These are phyloP conservation scores for Epistrophe grossulariae DNA, from an alignment of 2,888 invertebrate genomes.

Conservation along the genomic window DNA sequence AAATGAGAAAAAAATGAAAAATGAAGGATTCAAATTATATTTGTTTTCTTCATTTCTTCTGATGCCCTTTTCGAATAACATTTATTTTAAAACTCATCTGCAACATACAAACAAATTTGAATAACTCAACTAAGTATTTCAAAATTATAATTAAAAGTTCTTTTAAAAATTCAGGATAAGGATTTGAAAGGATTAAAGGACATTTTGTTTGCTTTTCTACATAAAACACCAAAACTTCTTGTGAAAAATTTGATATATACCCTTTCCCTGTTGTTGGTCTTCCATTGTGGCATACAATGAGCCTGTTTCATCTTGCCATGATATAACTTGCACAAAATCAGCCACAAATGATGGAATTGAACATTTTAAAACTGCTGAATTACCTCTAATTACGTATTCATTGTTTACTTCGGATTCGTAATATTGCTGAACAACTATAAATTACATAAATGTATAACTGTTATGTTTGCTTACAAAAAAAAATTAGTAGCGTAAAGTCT, in stretches of 20 bases:
- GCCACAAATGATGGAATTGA: conserved; percentile 90
- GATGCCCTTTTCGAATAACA: background rate
- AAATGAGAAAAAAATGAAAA: conserved; percentile 57
- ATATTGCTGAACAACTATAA: conserved; percentile 88
- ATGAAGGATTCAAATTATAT: background rate
- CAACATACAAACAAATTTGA: too few species aligned
- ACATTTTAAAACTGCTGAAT: conserved; percentile 89
- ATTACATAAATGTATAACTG: conserved; percentile 17
- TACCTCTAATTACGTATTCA: conserved; percentile 90
- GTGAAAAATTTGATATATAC: conserved; percentile 23
- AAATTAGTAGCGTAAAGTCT: conserved; percentile 12
- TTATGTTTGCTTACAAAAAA: conserved; percentile 47
- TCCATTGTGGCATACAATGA: conserved; percentile 82
- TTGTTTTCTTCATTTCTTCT: background rate
- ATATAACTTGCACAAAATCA: conserved; percentile 89
- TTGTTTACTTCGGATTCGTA: conserved; percentile 90
- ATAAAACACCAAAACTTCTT: background rate
- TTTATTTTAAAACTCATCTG: background rate
- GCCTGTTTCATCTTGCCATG: conserved; percentile 88
- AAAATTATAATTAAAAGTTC: background rate
- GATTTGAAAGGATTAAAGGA: conserved; percentile 4
- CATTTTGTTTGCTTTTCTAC: background rate
- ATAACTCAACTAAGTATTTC: background rate
- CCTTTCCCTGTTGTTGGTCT: conserved; percentile 77
- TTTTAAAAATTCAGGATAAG: conserved; percentile 12